Evolutionary conservation across 2,888 invertebrate species (phyloP), one percentile per base, ranked within the genome.

Genomic region (Spicauda simplicius): DNA sequence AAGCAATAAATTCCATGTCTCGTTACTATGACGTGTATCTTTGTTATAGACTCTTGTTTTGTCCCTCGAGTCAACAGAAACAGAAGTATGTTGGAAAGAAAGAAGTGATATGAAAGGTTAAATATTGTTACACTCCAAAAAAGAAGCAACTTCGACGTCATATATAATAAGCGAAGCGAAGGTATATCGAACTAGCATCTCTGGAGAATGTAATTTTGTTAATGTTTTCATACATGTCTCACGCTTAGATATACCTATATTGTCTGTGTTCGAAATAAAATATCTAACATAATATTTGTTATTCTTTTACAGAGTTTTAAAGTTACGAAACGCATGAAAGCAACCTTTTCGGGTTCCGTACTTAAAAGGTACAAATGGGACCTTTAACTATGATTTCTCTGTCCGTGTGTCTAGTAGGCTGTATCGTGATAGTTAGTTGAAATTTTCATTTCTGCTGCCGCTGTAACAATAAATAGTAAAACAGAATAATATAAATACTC

Each of bases 1-100:
- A n/a, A 61, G 69, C 62, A 67, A 63, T 60, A 59, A 59, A 64
- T 59, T 41, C 18, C 20, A 50, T 60, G 56, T 64, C 14, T 53
- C 56, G 59, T 25, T 54, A 63, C 62, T 60, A 64, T 66, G 52
- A 60, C 60, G 60, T 50, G 60, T 60, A 33, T 30, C 50, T 25
- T 52, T 33, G 60, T 60, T 60, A 60, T 60, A 18, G 60, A 60
- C 60, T 33, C 30, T 25, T 14, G 20, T 10, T 18, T 16, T 16
- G 30, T 50, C 52, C 60, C 52, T 18, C 7, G 33, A 52, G 16
- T 1, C 48, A 48, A 33, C 14, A 48, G 20, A 25, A 60, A 52
- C 60, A 52, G 30, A 52, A 52, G 18, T 60, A 25, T 60, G 52
- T 60, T 18, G 30, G 30, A 52, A 33, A 33, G 33, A 33, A 60